phyloP scores from a whole-genome alignment of 2,113 vertebrate genomes.

The Natator depressus region DNA sequence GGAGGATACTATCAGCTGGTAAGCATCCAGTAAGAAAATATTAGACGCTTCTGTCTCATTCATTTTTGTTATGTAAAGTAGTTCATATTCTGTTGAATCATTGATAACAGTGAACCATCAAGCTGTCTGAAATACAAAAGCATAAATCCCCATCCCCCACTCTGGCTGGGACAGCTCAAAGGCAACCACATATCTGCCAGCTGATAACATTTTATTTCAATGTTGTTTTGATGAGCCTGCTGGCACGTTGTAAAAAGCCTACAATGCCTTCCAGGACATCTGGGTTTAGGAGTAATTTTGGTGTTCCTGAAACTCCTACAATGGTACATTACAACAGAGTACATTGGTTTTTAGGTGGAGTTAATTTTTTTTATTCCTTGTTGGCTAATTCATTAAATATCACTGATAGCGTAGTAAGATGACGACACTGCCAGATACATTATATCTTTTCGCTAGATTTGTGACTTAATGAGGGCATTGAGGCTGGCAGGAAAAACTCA shows the following conservation, averaged over 20 bases:
- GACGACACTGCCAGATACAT: neutral
- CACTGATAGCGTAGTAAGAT: neutral
- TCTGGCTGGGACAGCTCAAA: neutral
- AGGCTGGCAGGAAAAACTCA: neutral
- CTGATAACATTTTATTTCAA: neutral
- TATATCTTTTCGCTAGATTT: constrained; percentile 28
- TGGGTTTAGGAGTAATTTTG: neutral
- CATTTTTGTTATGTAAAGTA: neutral
- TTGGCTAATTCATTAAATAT: neutral
- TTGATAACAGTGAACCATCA: neutral
- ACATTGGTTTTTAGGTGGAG: neutral
- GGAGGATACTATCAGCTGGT: neutral
- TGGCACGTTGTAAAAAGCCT: fast-evolving
- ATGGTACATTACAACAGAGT: neutral
- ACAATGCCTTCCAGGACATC: fast-evolving
- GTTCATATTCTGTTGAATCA: neutral
- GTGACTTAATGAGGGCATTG: constrained; percentile 19
- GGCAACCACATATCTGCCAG: neutral
- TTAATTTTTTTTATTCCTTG: neutral
- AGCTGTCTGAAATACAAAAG: neutral
- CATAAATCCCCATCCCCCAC: neutral
- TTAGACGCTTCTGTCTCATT: neutral
- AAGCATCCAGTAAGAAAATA: neutral
- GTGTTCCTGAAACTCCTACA: fast-evolving
- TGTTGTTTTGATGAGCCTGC: neutral